Percentiles rank a stretch among this genome's conserved stretches.
Evolutionary conservation across 2,797 vertebrate genomes (phyloP).

Genomic region (Diplodus puntazzo): DNA sequence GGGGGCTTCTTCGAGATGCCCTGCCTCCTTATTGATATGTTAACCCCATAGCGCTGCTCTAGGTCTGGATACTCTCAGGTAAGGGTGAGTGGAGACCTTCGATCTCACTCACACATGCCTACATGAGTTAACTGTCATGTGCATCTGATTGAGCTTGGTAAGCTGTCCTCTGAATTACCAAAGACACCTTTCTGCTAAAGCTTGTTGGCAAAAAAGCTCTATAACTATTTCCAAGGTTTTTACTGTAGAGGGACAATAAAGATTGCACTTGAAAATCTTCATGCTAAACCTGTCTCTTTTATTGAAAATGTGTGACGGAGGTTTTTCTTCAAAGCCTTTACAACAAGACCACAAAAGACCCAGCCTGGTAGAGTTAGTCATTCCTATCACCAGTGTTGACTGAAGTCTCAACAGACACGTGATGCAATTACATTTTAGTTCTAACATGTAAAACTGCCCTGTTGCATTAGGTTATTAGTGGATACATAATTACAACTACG

Average conservation of each 20-base stretch:
- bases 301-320: conserved; percentile 29
- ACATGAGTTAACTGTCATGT: conserved; percentile 17
- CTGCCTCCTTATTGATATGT: conserved; percentile 60
- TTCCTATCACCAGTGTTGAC: conserved; percentile 35
- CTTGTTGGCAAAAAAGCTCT: conserved; percentile 9
- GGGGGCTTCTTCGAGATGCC: conserved; percentile 15
- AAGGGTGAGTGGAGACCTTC: neutral
- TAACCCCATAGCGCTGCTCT: conserved; percentile 34
- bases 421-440: neutral
- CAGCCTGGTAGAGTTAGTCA: conserved; percentile 52
- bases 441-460: neutral
- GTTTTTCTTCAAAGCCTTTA: conserved; percentile 31
- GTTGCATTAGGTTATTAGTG: neutral
- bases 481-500: neutral
- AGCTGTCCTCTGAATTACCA: conserved; percentile 24
- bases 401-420: conserved; percentile 1
- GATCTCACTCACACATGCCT: conserved; percentile 23
- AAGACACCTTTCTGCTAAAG: conserved; percentile 24
- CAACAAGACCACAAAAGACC: neutral
- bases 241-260: conserved; percentile 12
- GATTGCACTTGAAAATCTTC: neutral
- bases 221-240: neutral
- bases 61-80: conserved; percentile 32
- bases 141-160: conserved; percentile 28
- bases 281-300: conserved; percentile 13